Conservation (phyloP, 2,113 vertebrate genomes). For the Rhinogobius similis region DNA sequence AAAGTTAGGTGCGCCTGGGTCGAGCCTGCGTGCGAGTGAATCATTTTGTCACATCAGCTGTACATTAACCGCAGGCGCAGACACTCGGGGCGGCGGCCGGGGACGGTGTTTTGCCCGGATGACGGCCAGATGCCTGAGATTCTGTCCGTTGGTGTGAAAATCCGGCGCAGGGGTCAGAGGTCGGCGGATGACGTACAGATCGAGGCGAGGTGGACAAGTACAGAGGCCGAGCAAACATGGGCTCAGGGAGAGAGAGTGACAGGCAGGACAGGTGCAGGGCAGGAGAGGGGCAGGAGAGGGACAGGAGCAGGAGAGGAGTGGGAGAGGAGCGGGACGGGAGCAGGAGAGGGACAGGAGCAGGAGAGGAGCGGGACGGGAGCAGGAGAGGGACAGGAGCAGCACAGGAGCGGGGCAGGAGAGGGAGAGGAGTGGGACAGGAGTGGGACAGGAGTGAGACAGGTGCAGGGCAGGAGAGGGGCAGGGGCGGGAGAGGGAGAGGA, state of each 20-base stretch:
- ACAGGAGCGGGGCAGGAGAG: too few species aligned
- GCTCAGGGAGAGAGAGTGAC: not conserved
- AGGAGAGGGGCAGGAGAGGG: not conserved
- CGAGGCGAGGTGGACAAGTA: slow-evolving; percentile 38
- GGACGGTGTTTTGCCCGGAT: slow-evolving; percentile 48
- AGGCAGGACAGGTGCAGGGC: not conserved
- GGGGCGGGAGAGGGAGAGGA: too few species aligned
- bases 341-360: too few species aligned
- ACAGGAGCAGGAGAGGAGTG: too few species aligned
- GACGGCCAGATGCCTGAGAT: slow-evolving; percentile 72
- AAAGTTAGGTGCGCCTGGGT: slow-evolving; percentile 8
- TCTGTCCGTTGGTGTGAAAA: slow-evolving; percentile 72
- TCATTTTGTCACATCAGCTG: slow-evolving; percentile 4
- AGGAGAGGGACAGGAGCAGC: too few species aligned
- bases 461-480: too few species aligned
- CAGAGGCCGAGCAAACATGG: not conserved
- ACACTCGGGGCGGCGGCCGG: not conserved
- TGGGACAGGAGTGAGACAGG: too few species aligned
- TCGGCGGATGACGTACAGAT: slow-evolving; percentile 69
- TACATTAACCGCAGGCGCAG: slow-evolving; percentile 12
- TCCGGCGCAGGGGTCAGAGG: slow-evolving; percentile 60
- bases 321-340: too few species aligned
- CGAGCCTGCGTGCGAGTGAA: slow-evolving; percentile 1
- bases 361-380: too few species aligned
- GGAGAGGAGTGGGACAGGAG: too few species aligned